phyloP scores from a whole-genome alignment of 2,797 vertebrate species.

The Sciurus carolinensis region DNA sequence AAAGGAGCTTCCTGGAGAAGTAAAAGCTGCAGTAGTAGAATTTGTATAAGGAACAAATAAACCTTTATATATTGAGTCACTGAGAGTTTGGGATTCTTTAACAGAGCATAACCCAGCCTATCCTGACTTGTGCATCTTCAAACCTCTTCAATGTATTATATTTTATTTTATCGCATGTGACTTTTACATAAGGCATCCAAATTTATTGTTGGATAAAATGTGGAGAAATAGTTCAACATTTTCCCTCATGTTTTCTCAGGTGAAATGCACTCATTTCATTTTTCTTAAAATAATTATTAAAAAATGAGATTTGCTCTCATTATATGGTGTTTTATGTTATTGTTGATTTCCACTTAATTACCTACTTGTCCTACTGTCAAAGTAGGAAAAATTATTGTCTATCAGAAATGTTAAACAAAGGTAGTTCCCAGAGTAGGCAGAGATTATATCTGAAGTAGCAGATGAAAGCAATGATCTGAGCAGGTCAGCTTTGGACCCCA shows the following conservation, averaged over 20 bases:
- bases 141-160: neutral
- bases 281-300: conserved; percentile 30
- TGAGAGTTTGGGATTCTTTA: neutral
- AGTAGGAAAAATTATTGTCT: conserved; percentile 1
- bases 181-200: conserved; percentile 31
- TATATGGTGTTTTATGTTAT: neutral
- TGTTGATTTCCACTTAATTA: conserved; percentile 5
- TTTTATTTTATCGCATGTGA: neutral
- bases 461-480: conserved; percentile 25
- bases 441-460: neutral
- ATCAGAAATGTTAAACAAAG: conserved; percentile 37
- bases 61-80: neutral
- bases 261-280: neutral
- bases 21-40: neutral
- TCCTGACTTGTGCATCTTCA: neutral
- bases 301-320: neutral
- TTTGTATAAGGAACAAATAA: conserved; percentile 24
- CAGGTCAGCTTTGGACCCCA: neutral
- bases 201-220: conserved; percentile 18
- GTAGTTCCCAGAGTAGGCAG: neutral
- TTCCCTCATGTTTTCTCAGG: neutral
- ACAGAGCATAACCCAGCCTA: neutral
- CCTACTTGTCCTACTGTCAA: neutral
- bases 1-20: neutral
- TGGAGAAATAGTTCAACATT: conserved; percentile 20